Percentiles rank a stretch among this genome's conserved stretches.
These are phyloP conservation scores for Numida meleagris DNA, from an alignment of 2,113 vertebrate species.

Conservation along the genomic window DNA sequence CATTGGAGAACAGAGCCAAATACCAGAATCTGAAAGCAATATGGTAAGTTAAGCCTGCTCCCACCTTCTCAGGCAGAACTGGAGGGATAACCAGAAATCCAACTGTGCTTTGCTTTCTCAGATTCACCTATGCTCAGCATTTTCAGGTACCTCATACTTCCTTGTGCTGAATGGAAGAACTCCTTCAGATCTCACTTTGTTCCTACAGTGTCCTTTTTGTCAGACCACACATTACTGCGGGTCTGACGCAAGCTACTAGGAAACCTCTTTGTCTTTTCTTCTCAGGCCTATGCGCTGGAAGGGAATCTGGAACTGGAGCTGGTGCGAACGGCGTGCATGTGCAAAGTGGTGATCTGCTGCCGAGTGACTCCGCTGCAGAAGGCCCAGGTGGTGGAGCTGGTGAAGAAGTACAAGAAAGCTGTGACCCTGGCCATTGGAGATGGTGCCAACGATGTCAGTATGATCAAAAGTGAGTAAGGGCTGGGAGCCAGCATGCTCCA, in stretches of 20 bases:
- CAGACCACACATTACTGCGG: background rate
- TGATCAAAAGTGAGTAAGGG: conserved; percentile 90
- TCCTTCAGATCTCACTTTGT: background rate
- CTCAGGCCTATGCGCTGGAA: conserved; percentile 88
- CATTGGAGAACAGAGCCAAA: background rate
- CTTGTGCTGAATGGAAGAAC: background rate
- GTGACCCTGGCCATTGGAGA: conserved; percentile 95
- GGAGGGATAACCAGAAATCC: background rate
- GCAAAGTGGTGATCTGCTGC: conserved; percentile 94
- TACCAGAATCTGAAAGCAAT: background rate
- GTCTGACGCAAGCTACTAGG: background rate
- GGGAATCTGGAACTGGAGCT: conserved; percentile 85
- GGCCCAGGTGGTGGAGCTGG: conserved; percentile 93
- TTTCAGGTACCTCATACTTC: background rate
- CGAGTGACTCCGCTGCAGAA: conserved; percentile 95
- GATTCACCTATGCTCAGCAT: background rate
- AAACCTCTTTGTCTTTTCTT: background rate
- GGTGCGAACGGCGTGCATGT: conserved; percentile 88
- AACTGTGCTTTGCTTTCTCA: conserved; percentile 30
- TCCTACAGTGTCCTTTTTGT: fast-evolving
- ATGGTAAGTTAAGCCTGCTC: background rate
- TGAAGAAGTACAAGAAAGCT: conserved; percentile 92
- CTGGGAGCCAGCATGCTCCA: fast-evolving
- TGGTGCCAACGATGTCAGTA: conserved; percentile 94
- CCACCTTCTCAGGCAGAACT: background rate